Conservation (phyloP, 2,113 vertebrate genomes). For the Nycticryphes semicollaris region DNA sequence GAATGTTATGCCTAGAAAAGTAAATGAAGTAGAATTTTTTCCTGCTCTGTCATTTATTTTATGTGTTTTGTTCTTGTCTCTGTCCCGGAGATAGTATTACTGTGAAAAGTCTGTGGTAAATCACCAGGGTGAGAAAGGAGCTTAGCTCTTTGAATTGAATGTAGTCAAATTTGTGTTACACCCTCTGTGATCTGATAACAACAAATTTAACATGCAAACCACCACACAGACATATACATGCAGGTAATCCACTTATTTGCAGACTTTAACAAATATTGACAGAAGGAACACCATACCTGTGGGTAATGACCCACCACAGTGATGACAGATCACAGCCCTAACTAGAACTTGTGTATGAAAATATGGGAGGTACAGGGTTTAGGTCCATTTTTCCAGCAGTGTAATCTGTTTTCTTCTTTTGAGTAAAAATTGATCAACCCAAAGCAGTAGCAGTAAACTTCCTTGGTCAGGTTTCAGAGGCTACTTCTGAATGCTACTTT, state of each 20-base stretch:
- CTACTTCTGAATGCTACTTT: not conserved
- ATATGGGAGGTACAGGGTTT: not conserved
- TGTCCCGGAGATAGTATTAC: not conserved
- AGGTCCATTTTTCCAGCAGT: not conserved
- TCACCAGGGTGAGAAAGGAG: not conserved
- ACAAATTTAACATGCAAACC: not conserved
- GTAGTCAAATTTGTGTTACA: not conserved
- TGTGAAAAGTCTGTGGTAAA: not conserved
- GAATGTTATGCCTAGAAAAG: not conserved
- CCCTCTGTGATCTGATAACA: slow-evolving; percentile 1
- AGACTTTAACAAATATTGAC: slow-evolving; percentile 45
- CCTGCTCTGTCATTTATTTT: not conserved
- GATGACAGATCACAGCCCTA: not conserved
- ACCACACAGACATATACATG: not conserved
- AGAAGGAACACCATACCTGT: not conserved
- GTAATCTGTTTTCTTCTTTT: not conserved
- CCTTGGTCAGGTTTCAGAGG: not conserved
- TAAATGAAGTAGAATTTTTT: not conserved
- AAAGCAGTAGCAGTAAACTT: not conserved
- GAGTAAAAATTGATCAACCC: not conserved
- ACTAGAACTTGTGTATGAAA: not conserved
- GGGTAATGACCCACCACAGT: not conserved
- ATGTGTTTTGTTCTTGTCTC: not conserved
- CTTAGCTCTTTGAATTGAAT: not conserved
- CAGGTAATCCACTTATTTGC: slow-evolving; percentile 20